Conservation (phyloP, 2,113 vertebrate species). For the Peromyscus californicus region DNA sequence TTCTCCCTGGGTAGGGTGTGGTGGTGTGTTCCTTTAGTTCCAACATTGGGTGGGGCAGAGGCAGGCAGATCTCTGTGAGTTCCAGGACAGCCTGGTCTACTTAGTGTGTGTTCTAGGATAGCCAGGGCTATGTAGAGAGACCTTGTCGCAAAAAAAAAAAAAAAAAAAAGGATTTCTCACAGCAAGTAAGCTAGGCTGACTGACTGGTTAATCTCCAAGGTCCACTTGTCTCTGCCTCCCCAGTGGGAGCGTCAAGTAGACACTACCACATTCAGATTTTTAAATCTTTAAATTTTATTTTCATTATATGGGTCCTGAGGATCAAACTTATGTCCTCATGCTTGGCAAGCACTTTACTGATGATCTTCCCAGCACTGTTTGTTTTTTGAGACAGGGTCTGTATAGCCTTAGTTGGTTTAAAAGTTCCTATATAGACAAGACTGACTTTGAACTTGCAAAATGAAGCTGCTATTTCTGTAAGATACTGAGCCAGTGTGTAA, state of each 20-base stretch:
- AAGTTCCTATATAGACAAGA: background rate
- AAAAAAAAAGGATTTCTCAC: background rate
- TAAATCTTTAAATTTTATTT: background rate
- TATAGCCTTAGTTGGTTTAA: background rate
- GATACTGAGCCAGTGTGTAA: conserved; percentile 6
- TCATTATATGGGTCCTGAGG: background rate
- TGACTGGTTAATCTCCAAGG: background rate
- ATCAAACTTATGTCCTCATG: background rate
- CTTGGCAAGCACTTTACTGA: background rate
- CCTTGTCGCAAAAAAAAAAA: background rate
- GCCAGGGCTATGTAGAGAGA: background rate
- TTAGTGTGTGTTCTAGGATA: background rate
- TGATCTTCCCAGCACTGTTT: background rate
- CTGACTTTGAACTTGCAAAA: background rate
- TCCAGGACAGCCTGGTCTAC: background rate
- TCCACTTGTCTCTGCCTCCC: background rate
- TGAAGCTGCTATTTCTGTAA: conserved; percentile 15
- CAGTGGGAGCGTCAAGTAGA: background rate
- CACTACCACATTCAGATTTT: background rate
- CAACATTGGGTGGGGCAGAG: background rate
- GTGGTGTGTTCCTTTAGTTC: background rate
- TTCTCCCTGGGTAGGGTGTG: background rate
- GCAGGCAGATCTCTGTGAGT: background rate
- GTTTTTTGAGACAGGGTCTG: background rate
- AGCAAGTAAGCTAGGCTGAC: background rate